Conservation (phyloP, 2,888 invertebrate species). For the Aphodius granarius region DNA sequence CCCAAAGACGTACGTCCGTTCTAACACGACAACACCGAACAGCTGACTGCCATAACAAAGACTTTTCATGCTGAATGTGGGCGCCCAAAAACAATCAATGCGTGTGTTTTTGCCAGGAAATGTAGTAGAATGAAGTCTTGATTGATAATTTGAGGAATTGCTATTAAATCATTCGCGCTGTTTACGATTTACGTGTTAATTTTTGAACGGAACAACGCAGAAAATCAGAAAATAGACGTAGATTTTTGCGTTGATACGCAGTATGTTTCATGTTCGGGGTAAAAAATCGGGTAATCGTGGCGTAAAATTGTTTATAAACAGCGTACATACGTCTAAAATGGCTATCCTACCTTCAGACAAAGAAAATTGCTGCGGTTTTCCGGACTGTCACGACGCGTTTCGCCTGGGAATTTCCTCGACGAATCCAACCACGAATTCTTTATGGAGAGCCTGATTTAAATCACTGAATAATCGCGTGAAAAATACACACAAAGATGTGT, state of each 20-base stretch:
- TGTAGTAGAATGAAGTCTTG: background rate
- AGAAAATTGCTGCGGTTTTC: background rate
- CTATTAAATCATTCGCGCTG: background rate
- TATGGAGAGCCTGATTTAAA: background rate
- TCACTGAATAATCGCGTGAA: background rate
- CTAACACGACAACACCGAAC: slow-evolving; percentile 42
- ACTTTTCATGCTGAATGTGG: slow-evolving; percentile 21
- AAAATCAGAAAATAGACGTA: background rate
- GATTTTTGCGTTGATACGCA: too few species aligned
- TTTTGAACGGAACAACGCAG: background rate
- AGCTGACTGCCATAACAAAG: slow-evolving; percentile 56
- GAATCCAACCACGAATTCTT: background rate
- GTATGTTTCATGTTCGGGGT: background rate
- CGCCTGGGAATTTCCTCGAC: background rate
- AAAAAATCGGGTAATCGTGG: background rate
- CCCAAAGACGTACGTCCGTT: slow-evolving; percentile 36
- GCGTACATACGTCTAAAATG: background rate
- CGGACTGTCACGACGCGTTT: background rate
- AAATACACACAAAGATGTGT: background rate
- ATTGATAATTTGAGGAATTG: background rate
- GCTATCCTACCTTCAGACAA: background rate
- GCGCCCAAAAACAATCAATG: background rate
- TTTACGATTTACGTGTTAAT: background rate
- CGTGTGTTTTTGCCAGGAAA: background rate
- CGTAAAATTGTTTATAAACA: background rate